These are phyloP conservation scores for Didymodactylos carnosus DNA, from an alignment of 2,888 invertebrate genomes.

Conservation along the genomic window DNA sequence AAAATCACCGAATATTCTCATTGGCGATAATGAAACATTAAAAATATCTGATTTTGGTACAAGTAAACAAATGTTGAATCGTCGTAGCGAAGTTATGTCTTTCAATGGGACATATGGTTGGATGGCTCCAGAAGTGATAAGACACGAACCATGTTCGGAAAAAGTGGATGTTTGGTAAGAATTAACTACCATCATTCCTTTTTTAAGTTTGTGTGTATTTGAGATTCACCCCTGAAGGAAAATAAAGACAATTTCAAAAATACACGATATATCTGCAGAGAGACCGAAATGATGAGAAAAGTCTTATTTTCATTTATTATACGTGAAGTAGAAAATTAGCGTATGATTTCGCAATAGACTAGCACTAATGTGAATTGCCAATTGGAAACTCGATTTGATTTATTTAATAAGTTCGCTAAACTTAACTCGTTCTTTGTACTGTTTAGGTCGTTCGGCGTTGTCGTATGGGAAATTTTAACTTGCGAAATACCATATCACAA, in stretches of 20 bases:
- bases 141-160: conserved; percentile 84
- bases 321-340: no score
- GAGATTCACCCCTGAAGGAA: no score
- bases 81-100: conserved; percentile 85
- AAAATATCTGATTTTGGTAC: conserved; percentile 98
- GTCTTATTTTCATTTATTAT: no score
- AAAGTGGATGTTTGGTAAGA: conserved; percentile 82
- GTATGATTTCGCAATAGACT: no score
- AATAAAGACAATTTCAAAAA: no score
- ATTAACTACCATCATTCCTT: background rate
- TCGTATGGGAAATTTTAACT: conserved; percentile 87
- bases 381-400: no score
- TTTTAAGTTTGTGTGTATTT: background rate
- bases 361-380: no score
- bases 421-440: background rate
- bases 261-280: no score
- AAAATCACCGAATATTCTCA: conserved; percentile 58
- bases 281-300: no score
- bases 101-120: conserved; percentile 79
- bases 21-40: conserved; percentile 38
- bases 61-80: conserved; percentile 58
- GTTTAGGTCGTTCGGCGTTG: conserved; percentile 68
- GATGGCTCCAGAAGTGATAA: conserved; percentile 98
- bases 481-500: conserved; percentile 79
- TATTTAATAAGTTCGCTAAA: background rate